Conservation (phyloP, 2,797 vertebrate species). For the Ceryle rudis region DNA sequence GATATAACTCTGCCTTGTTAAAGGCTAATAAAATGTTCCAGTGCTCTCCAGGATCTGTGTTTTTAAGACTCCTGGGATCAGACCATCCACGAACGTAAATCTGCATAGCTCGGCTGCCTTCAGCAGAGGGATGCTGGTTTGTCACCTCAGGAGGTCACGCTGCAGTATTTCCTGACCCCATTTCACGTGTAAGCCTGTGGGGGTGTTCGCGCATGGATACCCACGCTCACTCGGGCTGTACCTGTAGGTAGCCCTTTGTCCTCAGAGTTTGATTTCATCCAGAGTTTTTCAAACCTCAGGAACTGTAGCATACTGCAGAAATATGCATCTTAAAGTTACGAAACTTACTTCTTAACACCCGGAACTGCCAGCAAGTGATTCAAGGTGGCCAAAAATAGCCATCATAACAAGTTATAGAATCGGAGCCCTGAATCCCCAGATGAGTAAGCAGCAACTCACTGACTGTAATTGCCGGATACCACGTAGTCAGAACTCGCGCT, state of each 20-base stretch:
- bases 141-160: not conserved
- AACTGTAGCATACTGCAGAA: not conserved
- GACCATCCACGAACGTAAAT: not conserved
- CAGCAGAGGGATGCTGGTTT: not conserved
- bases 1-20: constrained; percentile 30
- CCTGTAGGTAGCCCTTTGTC: rapidly evolving
- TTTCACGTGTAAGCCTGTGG: rapidly evolving
- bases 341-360: not conserved
- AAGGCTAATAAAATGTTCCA: constrained; percentile 48
- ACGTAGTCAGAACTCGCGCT: not conserved
- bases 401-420: not conserved
- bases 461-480: not conserved
- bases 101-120: not conserved
- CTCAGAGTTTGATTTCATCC: not conserved
- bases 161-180: not conserved
- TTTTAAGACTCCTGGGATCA: not conserved
- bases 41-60: not conserved
- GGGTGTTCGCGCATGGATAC: no score
- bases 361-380: not conserved
- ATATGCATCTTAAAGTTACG: rapidly evolving
- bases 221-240: rapidly evolving
- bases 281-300: not conserved
- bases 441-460: not conserved
- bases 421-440: not conserved
- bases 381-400: not conserved